Conservation (phyloP, 1,140 invertebrate species). For the Trichomalopsis sarcophagae region DNA sequence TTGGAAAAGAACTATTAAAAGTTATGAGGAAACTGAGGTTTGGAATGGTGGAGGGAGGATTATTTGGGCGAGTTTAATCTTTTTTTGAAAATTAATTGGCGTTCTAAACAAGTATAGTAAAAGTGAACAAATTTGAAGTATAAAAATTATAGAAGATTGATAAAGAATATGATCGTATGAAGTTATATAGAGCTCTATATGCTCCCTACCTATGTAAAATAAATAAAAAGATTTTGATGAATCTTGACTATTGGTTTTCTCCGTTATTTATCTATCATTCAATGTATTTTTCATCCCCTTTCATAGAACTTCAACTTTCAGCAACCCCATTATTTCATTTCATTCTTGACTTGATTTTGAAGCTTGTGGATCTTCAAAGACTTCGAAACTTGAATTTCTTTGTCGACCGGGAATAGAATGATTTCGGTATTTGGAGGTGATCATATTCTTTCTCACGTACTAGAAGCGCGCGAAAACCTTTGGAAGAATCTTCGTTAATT, state of each 20-base stretch:
- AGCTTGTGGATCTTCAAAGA: slow-evolving; percentile 69
- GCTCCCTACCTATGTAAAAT: slow-evolving; percentile 62
- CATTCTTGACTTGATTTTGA: slow-evolving; percentile 58
- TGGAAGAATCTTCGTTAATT: slow-evolving; percentile 67
- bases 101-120: slow-evolving; percentile 19
- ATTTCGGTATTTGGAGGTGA: slow-evolving; percentile 65
- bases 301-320: slow-evolving; percentile 16
- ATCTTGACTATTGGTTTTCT: slow-evolving; percentile 64
- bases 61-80: slow-evolving; percentile 50
- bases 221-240: slow-evolving; percentile 61
- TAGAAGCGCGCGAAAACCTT: slow-evolving; percentile 71
- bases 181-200: slow-evolving; percentile 62
- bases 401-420: slow-evolving; percentile 69
- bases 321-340: slow-evolving; percentile 44
- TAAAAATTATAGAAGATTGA: slow-evolving; percentile 63
- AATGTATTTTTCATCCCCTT: slow-evolving; percentile 21
- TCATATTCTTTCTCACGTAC: slow-evolving; percentile 74
- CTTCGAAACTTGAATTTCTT: slow-evolving; percentile 68
- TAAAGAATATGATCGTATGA: slow-evolving; percentile 74
- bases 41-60: slow-evolving; percentile 69
- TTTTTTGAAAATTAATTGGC: slow-evolving; percentile 9
- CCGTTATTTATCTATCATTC: slow-evolving; percentile 49
- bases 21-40: slow-evolving; percentile 55
- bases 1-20: slow-evolving; percentile 28
- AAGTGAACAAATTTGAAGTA: slow-evolving; percentile 55